Evolutionary conservation across 37 sponge, comb jelly and placozoan genomes (phyloP), one percentile per base, ranked within the genome.

Genomic region (Aplysina aerophoba): DNA sequence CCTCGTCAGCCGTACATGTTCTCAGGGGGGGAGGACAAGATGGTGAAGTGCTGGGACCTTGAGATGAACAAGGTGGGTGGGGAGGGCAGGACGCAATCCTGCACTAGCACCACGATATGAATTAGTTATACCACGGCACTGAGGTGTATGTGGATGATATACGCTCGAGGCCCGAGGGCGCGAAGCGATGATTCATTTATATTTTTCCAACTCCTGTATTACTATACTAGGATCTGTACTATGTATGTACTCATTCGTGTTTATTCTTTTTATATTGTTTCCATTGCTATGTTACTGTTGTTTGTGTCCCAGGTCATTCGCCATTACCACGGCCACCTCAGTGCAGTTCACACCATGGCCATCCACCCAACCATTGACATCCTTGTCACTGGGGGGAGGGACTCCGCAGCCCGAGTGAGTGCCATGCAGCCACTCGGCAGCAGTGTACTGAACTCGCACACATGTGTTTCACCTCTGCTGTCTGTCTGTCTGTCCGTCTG

Each of bases 41-140:
- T 89, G 82, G 96, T 98, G 74, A 96, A 96, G 74, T 98, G 99
- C 86, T 98, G 99, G 99, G 99, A 98, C 84, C 89, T 98, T 58
- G 99, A 98, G 72, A 87, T 81, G 83, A 98, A 98, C 81, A 98
- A 98, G 93, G 99, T 96, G 4, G 0, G 54, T 37, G 50, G 3
- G 50, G 50, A 44, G 50, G 50, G 50, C 50, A n/a, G n/a, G n/a
- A n/a, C n/a, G n/a, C n/a, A n/a, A n/a, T n/a, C n/a, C n/a, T n/a
- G n/a, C n/a, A n/a, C n/a, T n/a, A n/a, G n/a, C n/a, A n/a, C n/a
- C n/a, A n/a, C n/a, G n/a, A n/a, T n/a, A n/a, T n/a, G n/a, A n/a
- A n/a, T n/a, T n/a, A n/a, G n/a, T n/a, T n/a, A n/a, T n/a, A n/a
- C n/a, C n/a, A n/a, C n/a, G n/a, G n/a, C n/a, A n/a, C n/a, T n/a